Evolutionary conservation across 2,113 vertebrate species (phyloP), one percentile per base, ranked within the genome.

Genomic region (Tetraodon nigroviridis): DNA sequence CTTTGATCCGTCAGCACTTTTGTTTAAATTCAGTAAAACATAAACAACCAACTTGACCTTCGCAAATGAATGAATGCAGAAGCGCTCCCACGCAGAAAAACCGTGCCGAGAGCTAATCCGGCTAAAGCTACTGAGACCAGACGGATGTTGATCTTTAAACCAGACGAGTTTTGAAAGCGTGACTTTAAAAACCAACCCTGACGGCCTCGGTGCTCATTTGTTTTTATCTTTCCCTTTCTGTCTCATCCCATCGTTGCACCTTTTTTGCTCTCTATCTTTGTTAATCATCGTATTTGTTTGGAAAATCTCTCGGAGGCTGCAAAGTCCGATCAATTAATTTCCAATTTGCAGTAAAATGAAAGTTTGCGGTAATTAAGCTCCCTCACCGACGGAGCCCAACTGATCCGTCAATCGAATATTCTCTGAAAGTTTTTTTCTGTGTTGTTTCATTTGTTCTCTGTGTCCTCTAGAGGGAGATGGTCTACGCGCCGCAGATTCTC

Each of bases 401-500:
- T 37, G 12, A 49, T 8, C 46, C 22, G 41, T 24, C 27, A 8
- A n/a, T 46, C 5, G 6, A 37, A 54, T 18, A 16, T 50, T 49
- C 13, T 7, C 32, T 1, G 17, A 15, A 37, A 12, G 32, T 11
- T 37, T 37, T 8, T 12, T 2, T 44, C 5, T 3, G 15, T 44
- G 13, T 16, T 17, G 0, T 46, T 29, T 47, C 7, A 1, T 42
- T 14, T 51, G 13, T 55, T 51, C 14, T 41, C 53, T 0, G 71
- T 6, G 27, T 0, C 49, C 55, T 15, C 3, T 37, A 98, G 96
- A 90, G 97, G 63, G 97, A 99, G 77, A 95, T 99, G 93, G 95
- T 95, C 18, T 98, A 98, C 40, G 90, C 95, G 0, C 96, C 96
- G 24, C 90, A 96, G 74, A 99, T 67, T 98, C 97, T 0, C 93